phyloP scores from a whole-genome alignment of 2,797 vertebrate genomes.

The Arnoldichthys spilopterus region DNA sequence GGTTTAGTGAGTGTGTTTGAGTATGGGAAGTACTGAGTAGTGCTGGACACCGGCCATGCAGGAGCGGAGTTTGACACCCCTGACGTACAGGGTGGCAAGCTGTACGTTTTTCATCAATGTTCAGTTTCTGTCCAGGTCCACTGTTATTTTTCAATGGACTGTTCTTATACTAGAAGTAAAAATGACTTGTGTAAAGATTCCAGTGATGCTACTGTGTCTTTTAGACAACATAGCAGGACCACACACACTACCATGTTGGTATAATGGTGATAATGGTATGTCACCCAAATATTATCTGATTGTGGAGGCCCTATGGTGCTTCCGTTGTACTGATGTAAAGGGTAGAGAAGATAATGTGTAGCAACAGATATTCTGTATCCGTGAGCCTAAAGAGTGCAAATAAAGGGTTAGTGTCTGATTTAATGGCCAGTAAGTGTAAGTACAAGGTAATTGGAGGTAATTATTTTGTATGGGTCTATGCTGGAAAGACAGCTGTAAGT shows the following conservation, averaged over 20 bases:
- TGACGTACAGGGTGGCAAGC: too few relatives aligned
- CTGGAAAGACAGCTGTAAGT: too few relatives aligned
- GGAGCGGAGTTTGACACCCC: too few relatives aligned
- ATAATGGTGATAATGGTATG: background rate
- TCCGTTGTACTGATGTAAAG: background rate
- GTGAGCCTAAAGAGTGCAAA: background rate
- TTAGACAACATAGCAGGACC: background rate
- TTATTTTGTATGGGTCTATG: too few relatives aligned
- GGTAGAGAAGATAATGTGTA: background rate
- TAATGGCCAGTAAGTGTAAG: background rate
- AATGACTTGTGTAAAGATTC: background rate
- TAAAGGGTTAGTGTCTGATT: background rate
- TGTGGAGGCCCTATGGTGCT: background rate
- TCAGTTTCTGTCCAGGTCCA: too few relatives aligned
- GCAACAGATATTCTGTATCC: background rate
- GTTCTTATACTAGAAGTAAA: too few relatives aligned
- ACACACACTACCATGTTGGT: background rate
- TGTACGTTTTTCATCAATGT: too few relatives aligned
- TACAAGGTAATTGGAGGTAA: too few relatives aligned
- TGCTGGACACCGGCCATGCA: too few relatives aligned
- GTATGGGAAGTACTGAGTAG: too few relatives aligned
- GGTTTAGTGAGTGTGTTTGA: too few relatives aligned
- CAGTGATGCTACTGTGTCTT: background rate
- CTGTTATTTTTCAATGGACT: too few relatives aligned
- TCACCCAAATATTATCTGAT: background rate